Percentiles rank a stretch among this genome's conserved stretches.
These are phyloP conservation scores for Takifugu ocellatus DNA, from an alignment of 2,797 vertebrate genomes.

Conservation along the genomic window DNA sequence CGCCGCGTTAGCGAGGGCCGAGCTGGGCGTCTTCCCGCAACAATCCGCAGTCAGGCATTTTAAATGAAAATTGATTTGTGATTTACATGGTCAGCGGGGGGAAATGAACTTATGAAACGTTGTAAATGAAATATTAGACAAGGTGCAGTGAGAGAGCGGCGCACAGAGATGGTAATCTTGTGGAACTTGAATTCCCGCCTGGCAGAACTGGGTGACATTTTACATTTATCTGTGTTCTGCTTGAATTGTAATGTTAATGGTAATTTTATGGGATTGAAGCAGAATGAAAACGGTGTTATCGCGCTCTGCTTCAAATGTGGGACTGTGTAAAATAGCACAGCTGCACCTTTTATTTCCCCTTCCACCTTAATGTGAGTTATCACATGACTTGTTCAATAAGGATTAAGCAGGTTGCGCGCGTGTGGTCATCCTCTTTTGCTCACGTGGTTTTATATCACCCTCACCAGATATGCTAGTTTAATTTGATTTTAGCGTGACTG, in stretches of 20 bases:
- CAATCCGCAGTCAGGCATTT: conserved; percentile 94
- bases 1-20: conserved; percentile 80
- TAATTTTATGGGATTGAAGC: conserved; percentile 99
- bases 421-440: conserved; percentile 76
- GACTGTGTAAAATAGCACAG: conserved; percentile 91
- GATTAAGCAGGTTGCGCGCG: conserved; percentile 85
- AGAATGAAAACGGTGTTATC: conserved; percentile 97
- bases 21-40: conserved; percentile 87
- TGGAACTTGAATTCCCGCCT: conserved; percentile 96
- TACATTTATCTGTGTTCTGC: conserved; percentile 99
- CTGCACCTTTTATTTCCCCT: conserved; percentile 82
- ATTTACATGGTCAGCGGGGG: conserved; percentile 99
- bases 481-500: conserved; percentile 51
- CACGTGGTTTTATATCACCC: conserved; percentile 55
- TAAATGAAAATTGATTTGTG: conserved; percentile 99
- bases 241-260: conserved; percentile 99
- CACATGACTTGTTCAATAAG: conserved; percentile 84
- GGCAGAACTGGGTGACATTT: conserved; percentile 98
- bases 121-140: conserved; percentile 99
- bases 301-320: conserved; percentile 92
- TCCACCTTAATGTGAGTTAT: conserved; percentile 90
- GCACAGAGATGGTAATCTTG: conserved; percentile 90
- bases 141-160: conserved; percentile 77
- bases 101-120: conserved; percentile 99
- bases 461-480: conserved; percentile 50